Conservation (phyloP, 92 coral and sea anemone genomes). For the Umimayanthus kanabou region DNA sequence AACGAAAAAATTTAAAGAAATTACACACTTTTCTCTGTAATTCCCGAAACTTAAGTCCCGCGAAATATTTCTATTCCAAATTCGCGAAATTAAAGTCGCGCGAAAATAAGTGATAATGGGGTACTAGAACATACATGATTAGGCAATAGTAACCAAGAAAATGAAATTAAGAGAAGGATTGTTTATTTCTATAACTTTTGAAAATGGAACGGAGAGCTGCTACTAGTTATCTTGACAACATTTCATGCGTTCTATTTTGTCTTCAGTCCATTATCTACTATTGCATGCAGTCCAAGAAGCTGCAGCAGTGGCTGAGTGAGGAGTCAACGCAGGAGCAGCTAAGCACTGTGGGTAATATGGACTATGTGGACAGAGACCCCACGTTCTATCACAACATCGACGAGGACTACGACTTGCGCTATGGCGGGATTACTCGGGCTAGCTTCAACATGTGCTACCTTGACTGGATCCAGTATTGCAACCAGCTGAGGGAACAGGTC, state of each 20-base stretch:
- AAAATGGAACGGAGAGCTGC: too few relatives aligned
- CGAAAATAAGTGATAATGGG: too few relatives aligned
- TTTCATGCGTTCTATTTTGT: not conserved
- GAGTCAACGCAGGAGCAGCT: constrained; percentile 70
- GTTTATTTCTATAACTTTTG: too few relatives aligned
- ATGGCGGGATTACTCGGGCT: constrained; percentile 82
- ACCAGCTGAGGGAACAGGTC: constrained; percentile 81
- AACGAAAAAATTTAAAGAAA: too few relatives aligned
- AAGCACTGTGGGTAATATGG: constrained; percentile 59
- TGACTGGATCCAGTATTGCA: constrained; percentile 96
- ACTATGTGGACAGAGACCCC: constrained; percentile 81
- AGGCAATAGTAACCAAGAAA: too few relatives aligned
- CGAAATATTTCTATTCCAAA: too few relatives aligned
- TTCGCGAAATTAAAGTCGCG: too few relatives aligned
- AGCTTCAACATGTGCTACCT: constrained; percentile 80
- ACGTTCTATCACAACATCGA: constrained; percentile 96
- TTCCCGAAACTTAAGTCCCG: too few relatives aligned
- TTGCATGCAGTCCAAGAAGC: constrained; percentile 81
- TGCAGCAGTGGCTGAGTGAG: constrained; percentile 83
- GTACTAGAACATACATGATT: too few relatives aligned
- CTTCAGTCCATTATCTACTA: constrained; percentile 94
- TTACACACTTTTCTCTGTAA: too few relatives aligned
- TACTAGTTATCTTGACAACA: not conserved
- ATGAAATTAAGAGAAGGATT: too few relatives aligned
- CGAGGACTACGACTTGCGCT: constrained; percentile 91